These are phyloP conservation scores for Standfussiana lucernea DNA, from an alignment of 2,888 invertebrate species.

Conservation along the genomic window DNA sequence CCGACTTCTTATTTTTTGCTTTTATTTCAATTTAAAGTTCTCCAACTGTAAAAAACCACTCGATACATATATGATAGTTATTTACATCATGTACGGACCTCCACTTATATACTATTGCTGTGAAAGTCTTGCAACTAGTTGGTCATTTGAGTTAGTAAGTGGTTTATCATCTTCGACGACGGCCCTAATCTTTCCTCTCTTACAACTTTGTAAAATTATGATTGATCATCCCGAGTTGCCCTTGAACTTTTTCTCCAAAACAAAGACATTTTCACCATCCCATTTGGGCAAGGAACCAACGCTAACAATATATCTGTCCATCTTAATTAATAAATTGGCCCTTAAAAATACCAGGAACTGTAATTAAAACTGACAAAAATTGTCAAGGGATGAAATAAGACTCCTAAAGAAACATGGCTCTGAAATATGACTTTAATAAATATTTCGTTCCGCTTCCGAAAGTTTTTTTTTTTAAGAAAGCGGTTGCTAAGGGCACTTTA, in stretches of 20 bases:
- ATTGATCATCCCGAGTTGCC: slow-evolving; percentile 1
- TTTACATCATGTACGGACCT: not conserved
- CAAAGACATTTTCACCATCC: not conserved
- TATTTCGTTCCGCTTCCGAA: slow-evolving; percentile 18
- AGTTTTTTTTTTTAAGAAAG: not conserved
- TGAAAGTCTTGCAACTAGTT: not conserved
- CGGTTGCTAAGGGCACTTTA: not conserved
- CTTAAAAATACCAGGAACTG: not conserved
- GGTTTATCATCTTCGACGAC: not conserved
- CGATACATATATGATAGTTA: too few species aligned
- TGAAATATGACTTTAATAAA: slow-evolving; percentile 21
- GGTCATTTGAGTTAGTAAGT: not conserved
- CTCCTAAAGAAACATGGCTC: not conserved
- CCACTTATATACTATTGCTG: not conserved
- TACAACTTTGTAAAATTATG: not conserved
- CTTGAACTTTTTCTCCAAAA: slow-evolving; percentile 12
- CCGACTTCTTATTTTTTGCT: too few species aligned
- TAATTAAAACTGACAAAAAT: slow-evolving; percentile 36
- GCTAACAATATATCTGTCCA: slow-evolving; percentile 7
- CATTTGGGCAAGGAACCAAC: not conserved
- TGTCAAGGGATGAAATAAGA: slow-evolving; percentile 15
- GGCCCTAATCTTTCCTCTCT: too few species aligned
- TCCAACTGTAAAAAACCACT: too few species aligned
- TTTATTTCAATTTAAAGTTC: too few species aligned
- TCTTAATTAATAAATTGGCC: slow-evolving; percentile 33